A percentile compares a stretch with the other conserved stretches of the same genome.
Conservation (phyloP, 2,113 vertebrate genomes). For the Lathamus discolor region DNA sequence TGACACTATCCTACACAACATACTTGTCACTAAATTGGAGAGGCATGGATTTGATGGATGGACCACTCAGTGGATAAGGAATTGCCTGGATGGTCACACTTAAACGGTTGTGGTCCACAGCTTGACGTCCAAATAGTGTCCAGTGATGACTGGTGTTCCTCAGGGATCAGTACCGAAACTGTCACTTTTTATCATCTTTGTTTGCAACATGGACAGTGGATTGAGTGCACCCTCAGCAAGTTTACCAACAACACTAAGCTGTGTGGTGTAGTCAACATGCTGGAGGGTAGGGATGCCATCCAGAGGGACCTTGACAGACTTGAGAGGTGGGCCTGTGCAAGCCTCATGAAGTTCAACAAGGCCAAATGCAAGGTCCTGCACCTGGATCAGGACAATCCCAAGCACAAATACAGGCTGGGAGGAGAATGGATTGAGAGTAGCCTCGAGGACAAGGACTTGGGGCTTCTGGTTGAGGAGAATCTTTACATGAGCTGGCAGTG, state of each 20-base stretch:
- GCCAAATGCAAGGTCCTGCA: background rate
- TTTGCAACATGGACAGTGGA: background rate
- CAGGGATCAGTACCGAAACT: background rate
- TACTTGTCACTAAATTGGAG: background rate
- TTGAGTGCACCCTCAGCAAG: background rate
- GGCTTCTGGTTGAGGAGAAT: background rate
- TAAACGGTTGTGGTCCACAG: background rate
- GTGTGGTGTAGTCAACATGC: background rate
- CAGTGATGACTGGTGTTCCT: background rate
- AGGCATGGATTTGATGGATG: background rate
- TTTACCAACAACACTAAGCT: background rate
- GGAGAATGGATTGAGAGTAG: background rate
- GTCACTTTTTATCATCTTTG: background rate
- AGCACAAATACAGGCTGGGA: background rate
- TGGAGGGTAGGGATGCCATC: background rate
- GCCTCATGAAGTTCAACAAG: background rate
- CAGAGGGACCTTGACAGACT: background rate
- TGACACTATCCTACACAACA: background rate
- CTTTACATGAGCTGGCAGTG: background rate
- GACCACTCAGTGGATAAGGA: background rate
- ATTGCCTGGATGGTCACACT: background rate
- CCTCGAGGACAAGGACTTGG: background rate
- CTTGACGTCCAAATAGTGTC: background rate
- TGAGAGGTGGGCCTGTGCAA: background rate
- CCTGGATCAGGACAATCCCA: background rate